Evolutionary conservation across 2,797 vertebrate genomes (phyloP).

Genomic region (Rhinophrynus dorsalis): DNA sequence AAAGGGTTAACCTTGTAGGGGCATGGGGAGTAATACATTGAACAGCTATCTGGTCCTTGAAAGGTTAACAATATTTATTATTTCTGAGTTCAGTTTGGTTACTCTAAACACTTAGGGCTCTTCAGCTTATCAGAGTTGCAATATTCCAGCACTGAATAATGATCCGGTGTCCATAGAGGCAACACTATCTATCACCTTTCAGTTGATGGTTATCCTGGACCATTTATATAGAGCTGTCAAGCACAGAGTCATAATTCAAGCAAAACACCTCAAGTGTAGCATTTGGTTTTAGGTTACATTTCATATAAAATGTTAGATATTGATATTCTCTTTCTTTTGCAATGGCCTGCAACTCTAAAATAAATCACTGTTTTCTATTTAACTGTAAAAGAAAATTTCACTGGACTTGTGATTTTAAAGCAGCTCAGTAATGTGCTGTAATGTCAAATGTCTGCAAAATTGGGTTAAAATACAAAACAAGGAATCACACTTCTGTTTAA

Average conservation of each 20-base stretch:
- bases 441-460: no score
- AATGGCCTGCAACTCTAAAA: constrained; percentile 35
- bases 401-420: not conserved
- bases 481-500: no score
- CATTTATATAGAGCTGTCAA: constrained; percentile 66
- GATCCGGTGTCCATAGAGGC: constrained; percentile 60
- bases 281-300: constrained; percentile 53
- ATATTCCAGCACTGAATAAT: constrained; percentile 63
- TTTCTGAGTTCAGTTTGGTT: no score
- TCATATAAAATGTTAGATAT: constrained; percentile 34
- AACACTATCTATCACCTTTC: constrained; percentile 67
- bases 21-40: no score
- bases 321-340: constrained; percentile 30
- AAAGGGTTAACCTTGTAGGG: no score
- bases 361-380: constrained; percentile 28
- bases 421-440: not conserved
- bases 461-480: no score
- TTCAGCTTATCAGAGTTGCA: constrained; percentile 58
- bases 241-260: constrained; percentile 59
- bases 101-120: no score
- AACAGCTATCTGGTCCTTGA: no score
- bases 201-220: constrained; percentile 67
- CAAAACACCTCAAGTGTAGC: constrained; percentile 56
- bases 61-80: no score
- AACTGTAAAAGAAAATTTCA: constrained; percentile 45